phyloP scores from a whole-genome alignment of 1,140 invertebrate genomes.

The Drosophila asahinai region DNA sequence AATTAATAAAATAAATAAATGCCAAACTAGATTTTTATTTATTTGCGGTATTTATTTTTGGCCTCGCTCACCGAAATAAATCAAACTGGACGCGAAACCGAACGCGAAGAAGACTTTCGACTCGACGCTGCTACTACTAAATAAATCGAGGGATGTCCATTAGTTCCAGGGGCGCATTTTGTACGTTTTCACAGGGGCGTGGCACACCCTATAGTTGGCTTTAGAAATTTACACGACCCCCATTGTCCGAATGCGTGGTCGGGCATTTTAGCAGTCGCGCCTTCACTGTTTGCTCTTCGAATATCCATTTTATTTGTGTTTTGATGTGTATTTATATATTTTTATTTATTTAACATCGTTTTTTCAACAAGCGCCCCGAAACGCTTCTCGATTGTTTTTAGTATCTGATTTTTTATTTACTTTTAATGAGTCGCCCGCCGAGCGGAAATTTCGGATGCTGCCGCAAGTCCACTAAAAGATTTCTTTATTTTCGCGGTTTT shows the following conservation, averaged over 20 bases:
- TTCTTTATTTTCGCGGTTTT: conserved; percentile 27
- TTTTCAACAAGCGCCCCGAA: conserved; percentile 66
- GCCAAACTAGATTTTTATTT: conserved; percentile 62
- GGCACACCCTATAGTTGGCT: conserved; percentile 59
- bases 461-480: conserved; percentile 23
- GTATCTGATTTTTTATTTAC: conserved; percentile 79
- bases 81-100: conserved; percentile 58
- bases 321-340: conserved; percentile 60
- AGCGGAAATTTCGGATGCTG: conserved; percentile 46
- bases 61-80: conserved; percentile 72
- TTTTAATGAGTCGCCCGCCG: conserved; percentile 69
- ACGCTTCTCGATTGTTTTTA: conserved; percentile 74
- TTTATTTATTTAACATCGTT: conserved; percentile 82
- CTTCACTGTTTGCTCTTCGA: conserved; percentile 61
- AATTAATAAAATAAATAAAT: conserved; percentile 83
- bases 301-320: conserved; percentile 51
- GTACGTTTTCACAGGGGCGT: conserved; percentile 40
- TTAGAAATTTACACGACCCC: conserved; percentile 73
- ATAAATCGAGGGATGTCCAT: conserved; percentile 15
- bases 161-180: conserved; percentile 11
- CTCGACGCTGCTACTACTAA: conserved; percentile 12
- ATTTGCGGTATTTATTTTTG: conserved; percentile 76
- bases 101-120: conserved; percentile 38
- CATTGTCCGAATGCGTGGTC: conserved; percentile 45
- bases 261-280: conserved; percentile 53